These are phyloP conservation scores for Trichonephila inaurata DNA, from an alignment of 1,140 invertebrate species.

Conservation along the genomic window DNA sequence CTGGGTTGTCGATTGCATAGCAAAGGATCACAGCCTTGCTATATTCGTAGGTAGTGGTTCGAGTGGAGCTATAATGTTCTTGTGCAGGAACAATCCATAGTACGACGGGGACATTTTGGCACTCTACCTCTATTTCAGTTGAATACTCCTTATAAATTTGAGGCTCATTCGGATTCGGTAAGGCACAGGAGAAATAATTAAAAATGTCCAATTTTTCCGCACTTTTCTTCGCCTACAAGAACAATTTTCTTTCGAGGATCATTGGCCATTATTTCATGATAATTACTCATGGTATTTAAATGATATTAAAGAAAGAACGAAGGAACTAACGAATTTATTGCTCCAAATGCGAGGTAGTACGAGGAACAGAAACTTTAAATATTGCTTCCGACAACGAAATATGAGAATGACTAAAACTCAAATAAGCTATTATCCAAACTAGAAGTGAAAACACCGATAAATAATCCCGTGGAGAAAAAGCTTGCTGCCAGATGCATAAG, in stretches of 20 bases:
- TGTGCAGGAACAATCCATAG: conserved; percentile 1
- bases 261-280: background rate
- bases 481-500: no score
- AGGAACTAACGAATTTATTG: no score
- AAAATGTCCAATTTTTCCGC: conserved; percentile 60
- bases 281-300: no score
- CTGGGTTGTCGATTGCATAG: conserved; percentile 31
- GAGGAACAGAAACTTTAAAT: no score
- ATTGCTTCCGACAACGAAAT: no score
- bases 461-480: no score
- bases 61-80: conserved; percentile 15
- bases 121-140: conserved; percentile 3
- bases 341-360: no score
- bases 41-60: conserved; percentile 27
- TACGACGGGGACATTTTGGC: background rate
- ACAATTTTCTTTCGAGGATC: conserved; percentile 48
- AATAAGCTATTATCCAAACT: no score
- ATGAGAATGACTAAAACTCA: no score
- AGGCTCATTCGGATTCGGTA: background rate
- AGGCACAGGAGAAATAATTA: conserved; percentile 2
- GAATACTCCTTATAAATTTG: conserved; percentile 56
- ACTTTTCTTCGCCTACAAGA: conserved; percentile 57
- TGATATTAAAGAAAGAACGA: no score
- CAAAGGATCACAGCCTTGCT: conserved; percentile 47
- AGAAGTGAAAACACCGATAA: no score